Percentiles rank a stretch among this genome's conserved stretches.
phyloP scores from a whole-genome alignment of 1,140 invertebrate species.

The Archivesica marissinica region DNA sequence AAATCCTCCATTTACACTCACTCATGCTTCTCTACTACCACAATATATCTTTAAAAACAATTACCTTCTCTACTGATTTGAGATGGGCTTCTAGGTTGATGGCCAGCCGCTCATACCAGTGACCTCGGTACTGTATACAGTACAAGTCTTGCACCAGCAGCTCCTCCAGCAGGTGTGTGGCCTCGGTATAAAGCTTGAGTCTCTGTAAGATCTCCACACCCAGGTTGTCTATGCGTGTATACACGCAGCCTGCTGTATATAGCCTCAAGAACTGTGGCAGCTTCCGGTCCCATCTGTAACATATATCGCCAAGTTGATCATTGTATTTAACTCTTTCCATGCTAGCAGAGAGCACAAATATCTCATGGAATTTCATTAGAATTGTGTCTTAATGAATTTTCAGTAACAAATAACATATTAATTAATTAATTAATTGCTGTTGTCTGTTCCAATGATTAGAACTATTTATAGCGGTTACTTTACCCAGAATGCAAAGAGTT shows the following conservation, averaged over 20 bases:
- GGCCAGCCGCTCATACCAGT: conserved; percentile 86
- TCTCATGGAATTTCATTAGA: no score
- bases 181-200: conserved; percentile 83
- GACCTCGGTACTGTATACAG: conserved; percentile 83
- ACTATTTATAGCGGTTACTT: no score
- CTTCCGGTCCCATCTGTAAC: conserved; percentile 73
- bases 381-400: no score
- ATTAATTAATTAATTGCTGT: no score
- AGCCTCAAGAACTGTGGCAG: conserved; percentile 84
- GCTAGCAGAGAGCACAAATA: no score
- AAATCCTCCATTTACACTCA: no score
- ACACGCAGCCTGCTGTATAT: conserved; percentile 84
- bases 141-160: conserved; percentile 84
- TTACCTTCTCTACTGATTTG: conserved; percentile 83
- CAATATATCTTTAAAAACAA: not conserved
- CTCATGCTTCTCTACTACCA: no score
- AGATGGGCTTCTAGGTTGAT: conserved; percentile 86
- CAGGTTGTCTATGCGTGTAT: conserved; percentile 82
- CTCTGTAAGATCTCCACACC: conserved; percentile 85
- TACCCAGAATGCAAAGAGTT: no score
- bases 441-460: no score
- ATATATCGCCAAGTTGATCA: no score
- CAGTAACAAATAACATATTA: no score
- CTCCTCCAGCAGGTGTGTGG: conserved; percentile 83
- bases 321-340: no score